These are phyloP conservation scores for Dysidea cf. avara DNA, from an alignment of 37 sponge, comb jelly and placozoan species.

Conservation along the genomic window DNA sequence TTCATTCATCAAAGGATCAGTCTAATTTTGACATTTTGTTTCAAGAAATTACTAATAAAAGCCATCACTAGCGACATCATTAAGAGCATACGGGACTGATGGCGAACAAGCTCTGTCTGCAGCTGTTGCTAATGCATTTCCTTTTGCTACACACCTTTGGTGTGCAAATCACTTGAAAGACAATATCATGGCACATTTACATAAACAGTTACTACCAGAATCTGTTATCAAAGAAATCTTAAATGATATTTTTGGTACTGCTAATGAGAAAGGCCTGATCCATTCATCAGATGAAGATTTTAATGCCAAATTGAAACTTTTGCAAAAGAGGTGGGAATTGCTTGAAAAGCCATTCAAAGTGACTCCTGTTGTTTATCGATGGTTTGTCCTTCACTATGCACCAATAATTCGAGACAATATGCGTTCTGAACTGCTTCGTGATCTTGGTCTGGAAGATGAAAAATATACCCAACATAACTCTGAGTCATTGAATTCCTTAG, in stretches of 20 bases:
- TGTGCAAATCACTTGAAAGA: constrained; percentile 24
- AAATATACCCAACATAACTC: too few relatives aligned
- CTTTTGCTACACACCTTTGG: constrained; percentile 16
- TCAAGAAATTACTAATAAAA: background rate
- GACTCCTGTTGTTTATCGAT: background rate
- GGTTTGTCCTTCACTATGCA: background rate
- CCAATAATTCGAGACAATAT: constrained; percentile 12
- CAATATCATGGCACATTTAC: constrained; percentile 4
- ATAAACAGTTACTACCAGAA: constrained; percentile 8
- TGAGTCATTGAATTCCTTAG: too few relatives aligned
- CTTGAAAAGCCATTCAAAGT: constrained; percentile 3
- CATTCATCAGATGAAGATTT: constrained; percentile 13
- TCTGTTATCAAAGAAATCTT: constrained; percentile 6
- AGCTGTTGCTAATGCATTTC: constrained; percentile 15
- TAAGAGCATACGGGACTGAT: constrained; percentile 16
- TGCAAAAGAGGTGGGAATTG: constrained; percentile 2
- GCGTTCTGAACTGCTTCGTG: background rate
- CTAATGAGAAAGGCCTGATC: background rate
- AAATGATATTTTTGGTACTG: constrained; percentile 16
- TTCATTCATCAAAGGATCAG: constrained; percentile 12
- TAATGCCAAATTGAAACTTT: constrained; percentile 9
- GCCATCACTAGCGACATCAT: constrained; percentile 2
- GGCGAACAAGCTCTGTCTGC: constrained; percentile 12
- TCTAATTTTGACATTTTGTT: constrained; percentile 10
- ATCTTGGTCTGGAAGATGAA: constrained; percentile 1